Evolutionary conservation across 2,888 invertebrate species (phyloP).

Genomic region (Leptodirus hochenwartii): DNA sequence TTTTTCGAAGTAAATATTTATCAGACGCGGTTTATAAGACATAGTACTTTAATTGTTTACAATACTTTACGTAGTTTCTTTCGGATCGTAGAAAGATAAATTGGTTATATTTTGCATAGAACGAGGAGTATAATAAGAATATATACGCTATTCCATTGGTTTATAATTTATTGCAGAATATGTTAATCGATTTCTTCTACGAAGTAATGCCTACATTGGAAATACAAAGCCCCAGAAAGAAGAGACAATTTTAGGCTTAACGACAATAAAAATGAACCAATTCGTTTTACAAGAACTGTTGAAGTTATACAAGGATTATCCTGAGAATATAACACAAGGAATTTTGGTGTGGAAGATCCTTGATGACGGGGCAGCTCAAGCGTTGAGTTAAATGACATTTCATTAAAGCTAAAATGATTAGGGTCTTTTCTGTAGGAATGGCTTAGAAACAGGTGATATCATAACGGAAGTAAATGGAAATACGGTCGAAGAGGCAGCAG

Average conservation of each 20-base stretch:
- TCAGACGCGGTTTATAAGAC: too few species aligned
- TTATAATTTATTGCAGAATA: too few species aligned
- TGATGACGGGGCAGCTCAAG: constrained; percentile 68
- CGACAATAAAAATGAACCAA: constrained; percentile 41
- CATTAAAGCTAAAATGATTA: constrained; percentile 7
- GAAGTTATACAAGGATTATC: constrained; percentile 41
- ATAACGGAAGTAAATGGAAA: constrained; percentile 60
- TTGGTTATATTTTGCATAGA: too few species aligned
- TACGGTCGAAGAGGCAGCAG: constrained; percentile 42
- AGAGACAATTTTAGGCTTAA: constrained; percentile 59
- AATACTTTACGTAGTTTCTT: constrained; percentile 72
- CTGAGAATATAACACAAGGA: constrained; percentile 45
- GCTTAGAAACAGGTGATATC: constrained; percentile 72
- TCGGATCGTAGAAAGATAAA: too few species aligned
- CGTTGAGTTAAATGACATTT: constrained; percentile 37
- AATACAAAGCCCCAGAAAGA: constrained; percentile 9
- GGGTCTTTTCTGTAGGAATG: constrained; percentile 49
- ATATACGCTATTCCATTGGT: too few species aligned
- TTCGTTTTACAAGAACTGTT: constrained; percentile 51
- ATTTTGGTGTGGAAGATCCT: constrained; percentile 73
- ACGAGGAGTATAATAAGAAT: too few species aligned
- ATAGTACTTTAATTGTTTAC: too few species aligned
- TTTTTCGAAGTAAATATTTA: too few species aligned
- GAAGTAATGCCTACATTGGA: constrained; percentile 6
- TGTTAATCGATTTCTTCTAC: too few species aligned